Base-by-base conservation (phyloP, 2,797 vertebrate genomes). In the Pangasius macronema region DNA sequence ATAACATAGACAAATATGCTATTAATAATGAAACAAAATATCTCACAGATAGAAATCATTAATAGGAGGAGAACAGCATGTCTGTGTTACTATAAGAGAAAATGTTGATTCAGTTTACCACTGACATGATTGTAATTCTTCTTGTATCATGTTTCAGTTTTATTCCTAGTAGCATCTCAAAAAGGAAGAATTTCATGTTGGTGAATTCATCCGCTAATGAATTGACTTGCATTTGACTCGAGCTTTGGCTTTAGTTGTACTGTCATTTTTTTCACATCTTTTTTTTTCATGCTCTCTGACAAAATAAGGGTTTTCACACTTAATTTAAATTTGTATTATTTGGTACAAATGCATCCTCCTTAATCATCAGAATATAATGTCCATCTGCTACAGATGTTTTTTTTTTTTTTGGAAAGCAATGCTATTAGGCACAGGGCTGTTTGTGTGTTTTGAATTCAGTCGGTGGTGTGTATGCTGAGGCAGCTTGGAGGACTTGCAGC, bases 391-490 rank as follows among this genome's bases (percentile, higher is more conserved):
- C 65, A 88, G 83, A 85, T 85, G 73, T 79, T 46, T 49, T 76
- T 77, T 55, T 36, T 46, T 49, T 76, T 77, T 55, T n/a, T 83
- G 42, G 53, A 72, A 65, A 63, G 24, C 77, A 55, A 53, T 83
- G 80, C 57, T 63, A 87, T 73, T 81, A 63, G 24, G 27, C n/a
- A 61, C 85, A 46, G 8, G 82, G 18, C 73, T 55, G 72, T 33
- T 61, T 65, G 27, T 30, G 81, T 68, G 42, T 82, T 89, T 81
- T 83, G n/a, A 85, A 87, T 87, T 87, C 57, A 55, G 24, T 68
- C 7, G 0, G 14, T 68, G 67, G 72, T 84, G 65, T 42, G 14
- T 36, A 22, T 82, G 70, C 57, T 84, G 80, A 18, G 42, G 76
- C 61, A 57, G 42, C 85, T 86, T 81, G 67, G 33, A 57, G 67